phyloP scores from a whole-genome alignment of 2,113 vertebrate species.

The Erythrolamprus reginae region DNA sequence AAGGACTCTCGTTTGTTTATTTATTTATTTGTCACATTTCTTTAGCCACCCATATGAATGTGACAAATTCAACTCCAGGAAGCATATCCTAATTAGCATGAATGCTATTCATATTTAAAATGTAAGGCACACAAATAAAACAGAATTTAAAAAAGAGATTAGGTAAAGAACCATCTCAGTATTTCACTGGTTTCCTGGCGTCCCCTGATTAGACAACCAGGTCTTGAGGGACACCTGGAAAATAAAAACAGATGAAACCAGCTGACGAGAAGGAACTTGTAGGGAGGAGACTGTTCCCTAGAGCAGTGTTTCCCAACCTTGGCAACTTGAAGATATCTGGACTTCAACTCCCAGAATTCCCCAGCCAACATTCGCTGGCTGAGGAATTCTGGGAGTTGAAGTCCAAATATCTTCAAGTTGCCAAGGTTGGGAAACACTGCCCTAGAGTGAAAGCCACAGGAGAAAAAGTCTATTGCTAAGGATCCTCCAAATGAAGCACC shows the following conservation, averaged over 20 bases:
- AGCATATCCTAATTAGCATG: neutral
- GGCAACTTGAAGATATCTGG: too few species aligned
- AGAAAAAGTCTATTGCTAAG: neutral
- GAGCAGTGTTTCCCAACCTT: too few species aligned
- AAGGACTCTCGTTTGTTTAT: neutral
- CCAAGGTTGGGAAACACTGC: too few species aligned
- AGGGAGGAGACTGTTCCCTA: neutral
- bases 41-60: neutral
- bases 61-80: neutral
- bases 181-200: neutral
- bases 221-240: neutral
- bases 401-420: too few species aligned
- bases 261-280: neutral
- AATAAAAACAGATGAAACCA: neutral
- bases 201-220: neutral
- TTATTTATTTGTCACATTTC: neutral
- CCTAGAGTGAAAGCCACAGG: neutral
- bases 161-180: neutral
- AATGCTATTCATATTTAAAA: neutral
- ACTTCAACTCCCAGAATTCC: too few species aligned
- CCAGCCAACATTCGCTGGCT: too few species aligned
- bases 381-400: too few species aligned
- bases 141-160: neutral
- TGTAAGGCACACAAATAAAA: neutral
- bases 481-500: neutral